These are phyloP conservation scores for Drosophila ercepeae DNA, from an alignment of 1,140 invertebrate genomes.

Conservation along the genomic window DNA sequence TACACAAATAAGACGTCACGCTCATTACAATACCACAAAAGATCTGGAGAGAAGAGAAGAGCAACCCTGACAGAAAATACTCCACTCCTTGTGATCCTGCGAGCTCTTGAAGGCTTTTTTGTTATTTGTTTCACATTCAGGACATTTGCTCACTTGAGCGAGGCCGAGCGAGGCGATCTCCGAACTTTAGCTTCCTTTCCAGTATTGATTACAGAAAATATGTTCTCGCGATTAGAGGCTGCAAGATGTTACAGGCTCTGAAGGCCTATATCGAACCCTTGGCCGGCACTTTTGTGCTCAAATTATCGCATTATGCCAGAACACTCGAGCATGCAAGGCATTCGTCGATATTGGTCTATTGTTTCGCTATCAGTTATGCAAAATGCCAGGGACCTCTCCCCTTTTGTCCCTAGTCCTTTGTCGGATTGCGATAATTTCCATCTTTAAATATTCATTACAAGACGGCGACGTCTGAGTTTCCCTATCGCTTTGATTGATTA, in stretches of 20 bases:
- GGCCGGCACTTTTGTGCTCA: slow-evolving; percentile 68
- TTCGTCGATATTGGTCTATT: slow-evolving; percentile 71
- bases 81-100: slow-evolving; percentile 11
- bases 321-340: slow-evolving; percentile 50
- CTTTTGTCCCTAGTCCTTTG: slow-evolving; percentile 23
- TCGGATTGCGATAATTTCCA: slow-evolving; percentile 71
- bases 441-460: slow-evolving; percentile 82
- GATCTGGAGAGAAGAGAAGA: slow-evolving; percentile 10
- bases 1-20: slow-evolving; percentile 61
- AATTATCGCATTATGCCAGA: slow-evolving; percentile 62
- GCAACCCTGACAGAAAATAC: slow-evolving; percentile 16
- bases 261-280: slow-evolving; percentile 5
- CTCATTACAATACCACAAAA: slow-evolving; percentile 60
- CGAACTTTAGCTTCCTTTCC: slow-evolving; percentile 6
- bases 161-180: slow-evolving; percentile 19
- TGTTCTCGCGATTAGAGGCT: slow-evolving; percentile 53
- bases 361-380: slow-evolving; percentile 76
- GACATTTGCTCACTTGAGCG: slow-evolving; percentile 69
- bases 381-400: slow-evolving; percentile 47
- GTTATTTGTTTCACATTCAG: slow-evolving; percentile 77
- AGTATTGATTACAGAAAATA: slow-evolving; percentile 68
- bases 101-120: slow-evolving; percentile 51
- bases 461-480: slow-evolving; percentile 42
- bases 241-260: slow-evolving; percentile 25
- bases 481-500: slow-evolving; percentile 81